phyloP scores from a whole-genome alignment of 2,797 vertebrate species.

The Crax fasciolata region DNA sequence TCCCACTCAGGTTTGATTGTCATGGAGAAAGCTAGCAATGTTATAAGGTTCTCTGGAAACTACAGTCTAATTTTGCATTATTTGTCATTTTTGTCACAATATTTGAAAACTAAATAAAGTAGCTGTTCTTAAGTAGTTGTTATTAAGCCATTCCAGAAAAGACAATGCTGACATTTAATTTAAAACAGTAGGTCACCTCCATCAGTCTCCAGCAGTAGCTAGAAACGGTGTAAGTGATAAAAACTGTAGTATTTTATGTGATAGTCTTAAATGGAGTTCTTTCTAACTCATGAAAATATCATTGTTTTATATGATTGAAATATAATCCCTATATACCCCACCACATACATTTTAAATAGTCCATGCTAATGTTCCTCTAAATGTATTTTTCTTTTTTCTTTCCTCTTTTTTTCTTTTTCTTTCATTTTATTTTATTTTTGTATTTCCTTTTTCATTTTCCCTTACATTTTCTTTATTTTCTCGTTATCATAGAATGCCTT shows the following conservation, averaged over 20 bases:
- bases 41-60: neutral
- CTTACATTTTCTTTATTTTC: rapidly evolving
- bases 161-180: neutral
- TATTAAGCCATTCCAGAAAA: neutral
- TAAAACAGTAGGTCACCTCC: neutral
- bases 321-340: neutral
- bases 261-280: neutral
- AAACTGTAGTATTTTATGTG: neutral
- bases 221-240: neutral
- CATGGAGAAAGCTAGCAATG: neutral
- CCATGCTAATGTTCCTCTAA: neutral
- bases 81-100: neutral
- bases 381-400: neutral
- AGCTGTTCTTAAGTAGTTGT: neutral
- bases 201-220: neutral
- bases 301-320: neutral
- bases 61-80: neutral
- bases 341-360: neutral
- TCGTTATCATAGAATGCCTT: too few relatives aligned
- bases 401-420: rapidly evolving
- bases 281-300: neutral
- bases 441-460: too few relatives aligned
- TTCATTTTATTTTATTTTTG: too few relatives aligned
- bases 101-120: slow-evolving; percentile 21
- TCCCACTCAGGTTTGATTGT: neutral